Evolutionary conservation across 2,113 vertebrate genomes (phyloP), one percentile per base, ranked within the genome.

Genomic region (Cygnus atratus): DNA sequence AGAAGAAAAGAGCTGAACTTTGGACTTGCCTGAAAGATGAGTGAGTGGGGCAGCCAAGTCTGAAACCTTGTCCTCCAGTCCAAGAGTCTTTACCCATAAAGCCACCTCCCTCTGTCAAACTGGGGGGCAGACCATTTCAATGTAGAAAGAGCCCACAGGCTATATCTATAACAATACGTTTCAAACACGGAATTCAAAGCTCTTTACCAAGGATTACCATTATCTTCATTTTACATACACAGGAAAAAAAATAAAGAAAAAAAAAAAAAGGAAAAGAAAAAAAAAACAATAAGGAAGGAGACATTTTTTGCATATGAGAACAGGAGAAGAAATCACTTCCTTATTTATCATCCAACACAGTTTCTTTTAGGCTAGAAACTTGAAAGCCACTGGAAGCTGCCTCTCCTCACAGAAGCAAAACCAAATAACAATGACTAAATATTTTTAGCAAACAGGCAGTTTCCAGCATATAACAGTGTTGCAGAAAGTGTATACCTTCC

Each of bases 151-250:
- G 43, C 66, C 84, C 80, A 26, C 25, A 84, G 65, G 73, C 46
- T 87, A n/a, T 24, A 71, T 39, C 84, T 72, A 6, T 46, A 86
- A 55, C 57, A 72, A 43, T 44, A 33, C 22, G 52, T 68, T 84
- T 84, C 80, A 93, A 88, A 84, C 9, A 80, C 29, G 87, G 35
- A 57, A 92, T 91, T 87, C 81, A 87, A 95, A 93, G 94, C 58
- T 65, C 59, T 92, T 91, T 87, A 73, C 62, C 87, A 79, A 91
- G 77, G 77, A 85, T 87, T 95, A 79, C 13, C 41, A 79, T 91
- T 85, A 89, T 91, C 84, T 91, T 50, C 48, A 46, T 91, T 95
- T 92, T 87, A 89, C 94, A 96, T 58, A 71, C 62, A 75, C 35
- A 73, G 62, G 50, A 82, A 89, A 92, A 43, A 91, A 93, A 87